Evolutionary conservation across 1,140 invertebrate species (phyloP), one percentile per base, ranked within the genome.

Genomic region (Arctopsyche grandis): DNA sequence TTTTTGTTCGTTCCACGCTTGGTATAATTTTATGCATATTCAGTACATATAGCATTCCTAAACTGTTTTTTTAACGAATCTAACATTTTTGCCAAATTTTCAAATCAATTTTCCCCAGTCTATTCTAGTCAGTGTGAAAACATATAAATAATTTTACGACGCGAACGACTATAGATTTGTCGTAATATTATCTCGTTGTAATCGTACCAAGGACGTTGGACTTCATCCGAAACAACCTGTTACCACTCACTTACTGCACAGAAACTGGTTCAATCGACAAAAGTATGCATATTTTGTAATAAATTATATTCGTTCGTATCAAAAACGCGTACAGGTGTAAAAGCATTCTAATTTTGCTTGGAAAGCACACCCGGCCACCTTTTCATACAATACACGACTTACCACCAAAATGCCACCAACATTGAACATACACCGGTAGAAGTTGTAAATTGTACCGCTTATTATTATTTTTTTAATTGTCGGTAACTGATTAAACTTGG

Each of bases 211-310:
- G 74, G 74, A 76, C 74, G 74, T 76, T 63, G 16, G 74, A 63
- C 26, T 48, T 63, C 74, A 76, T 76, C 74, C 74, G 74, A 76
- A 76, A 76, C 74, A 76, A 76, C 74, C 74, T 63, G 74, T 76
- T 76, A 63, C 74, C 74, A 76, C 58, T 76, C 74, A 74, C 70
- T 74, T 24, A 29, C 24, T 14, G 74, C 74, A 76, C 19, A 63
- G 24, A 63, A 76, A 76, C 74, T 76, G 46, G 74, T 56, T 48
- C 74, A 63, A 76, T 63, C 22, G 26, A 63, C 26, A 60, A 26
- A 58, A 46, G 16, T 63, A 63, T 76, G 52, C 74, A 76, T 60
- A 76, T 76, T 60, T 76, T 66, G 24, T 76, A 63, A 76, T 44
- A 70, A 22, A 19, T 19, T 19, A 66, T 66, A 22, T 26, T 16